These are phyloP conservation scores for Berghia stephanieae DNA, from an alignment of 1,140 invertebrate genomes.

Conservation along the genomic window DNA sequence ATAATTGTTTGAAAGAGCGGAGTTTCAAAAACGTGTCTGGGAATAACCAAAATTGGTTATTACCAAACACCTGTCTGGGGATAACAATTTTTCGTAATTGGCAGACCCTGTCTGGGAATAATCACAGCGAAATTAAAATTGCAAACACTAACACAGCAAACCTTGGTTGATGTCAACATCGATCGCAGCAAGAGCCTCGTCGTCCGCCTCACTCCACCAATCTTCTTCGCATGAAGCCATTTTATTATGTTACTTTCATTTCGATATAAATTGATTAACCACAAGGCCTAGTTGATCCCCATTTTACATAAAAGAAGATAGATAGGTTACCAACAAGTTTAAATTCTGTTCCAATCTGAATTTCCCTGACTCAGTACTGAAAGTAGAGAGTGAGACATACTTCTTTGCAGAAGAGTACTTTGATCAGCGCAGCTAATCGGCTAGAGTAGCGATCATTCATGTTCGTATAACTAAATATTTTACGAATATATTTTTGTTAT, in stretches of 20 bases:
- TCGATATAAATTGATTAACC: background rate
- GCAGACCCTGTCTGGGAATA: too few relatives aligned
- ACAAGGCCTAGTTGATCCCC: background rate
- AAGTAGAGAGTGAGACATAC: too few relatives aligned
- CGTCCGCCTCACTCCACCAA: conserved; percentile 19
- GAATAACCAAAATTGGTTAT: background rate
- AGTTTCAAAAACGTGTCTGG: background rate
- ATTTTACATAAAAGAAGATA: background rate
- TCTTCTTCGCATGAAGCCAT: background rate
- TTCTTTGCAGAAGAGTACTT: too few relatives aligned
- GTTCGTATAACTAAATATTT: too few relatives aligned
- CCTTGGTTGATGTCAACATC: background rate
- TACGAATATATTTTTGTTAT: too few relatives aligned
- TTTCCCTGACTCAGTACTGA: background rate
- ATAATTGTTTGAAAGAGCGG: background rate
- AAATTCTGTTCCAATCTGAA: background rate
- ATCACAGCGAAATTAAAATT: background rate
- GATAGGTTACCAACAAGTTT: background rate
- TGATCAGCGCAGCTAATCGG: too few relatives aligned
- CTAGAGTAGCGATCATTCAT: too few relatives aligned
- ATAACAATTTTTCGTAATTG: background rate
- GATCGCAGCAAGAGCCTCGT: background rate
- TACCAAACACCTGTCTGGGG: background rate
- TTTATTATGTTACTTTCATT: background rate
- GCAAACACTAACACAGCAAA: background rate